Evolutionary conservation across 2,797 vertebrate genomes (phyloP), one percentile per base, ranked within the genome.

Genomic region (Nannoperca obscura): DNA sequence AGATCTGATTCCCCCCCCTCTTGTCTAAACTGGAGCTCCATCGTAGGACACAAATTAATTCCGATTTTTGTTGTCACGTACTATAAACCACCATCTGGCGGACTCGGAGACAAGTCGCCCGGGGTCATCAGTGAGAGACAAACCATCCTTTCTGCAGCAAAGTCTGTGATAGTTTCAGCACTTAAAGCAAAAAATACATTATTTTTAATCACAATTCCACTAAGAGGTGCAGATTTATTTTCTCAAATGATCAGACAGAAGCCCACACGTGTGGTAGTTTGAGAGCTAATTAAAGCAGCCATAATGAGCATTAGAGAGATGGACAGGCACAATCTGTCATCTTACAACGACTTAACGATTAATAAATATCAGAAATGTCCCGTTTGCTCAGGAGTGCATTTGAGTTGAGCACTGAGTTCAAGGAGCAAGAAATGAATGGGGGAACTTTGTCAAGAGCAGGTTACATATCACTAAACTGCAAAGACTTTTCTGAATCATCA

Each of bases 201-300:
- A 17, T 40, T 70, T 9, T 2, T n/a, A 36, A 57, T 65, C 34
- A 32, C n/a, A 63, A 19, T 34, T 67, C 34, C 0, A 30, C 12
- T 69, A 24, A 50, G n/a, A 62, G 32, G 42, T 58, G 10, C 46
- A 55, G 15, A 62, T 70, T 70, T 38, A 74, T 79, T 64, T 74
- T 74, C 64, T 15, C 7, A 80, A 69, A 71, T 50, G 60, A 61
- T 71, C 54, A 70, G 32, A 34, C 5, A 68, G 24, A 62, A 34
- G 24, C 13, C 22, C 40, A 27, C 54, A 61, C 5, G 3, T 19
- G 22, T 10, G 44, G 34, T 30, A 3, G 70, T 71, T 60, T 49
- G 0, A 53, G 27, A 3, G 42, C 36, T 58, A 73, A 87, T 82
- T 57, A 82, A 22, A 54, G 49, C 55, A 65, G 38, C 10, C 34